Conservation (phyloP, 2,888 invertebrate species). For the Noctua fimbriata region DNA sequence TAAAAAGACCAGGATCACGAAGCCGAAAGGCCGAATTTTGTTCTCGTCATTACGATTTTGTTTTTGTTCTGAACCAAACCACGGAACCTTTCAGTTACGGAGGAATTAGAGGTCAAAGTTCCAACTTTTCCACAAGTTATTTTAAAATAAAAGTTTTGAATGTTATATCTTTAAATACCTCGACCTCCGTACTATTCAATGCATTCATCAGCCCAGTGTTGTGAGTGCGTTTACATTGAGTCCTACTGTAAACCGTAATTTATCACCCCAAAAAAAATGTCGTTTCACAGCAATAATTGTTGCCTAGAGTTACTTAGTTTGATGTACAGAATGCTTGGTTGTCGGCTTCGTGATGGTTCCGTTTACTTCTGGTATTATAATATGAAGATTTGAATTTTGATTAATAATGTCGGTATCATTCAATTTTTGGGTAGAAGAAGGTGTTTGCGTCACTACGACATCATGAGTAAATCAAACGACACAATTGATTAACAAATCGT, state of each 20-base stretch:
- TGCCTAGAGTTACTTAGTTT: not conserved
- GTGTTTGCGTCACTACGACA: not conserved
- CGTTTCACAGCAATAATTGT: not conserved
- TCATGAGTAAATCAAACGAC: slow-evolving; percentile 78
- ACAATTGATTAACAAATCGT: slow-evolving; percentile 88
- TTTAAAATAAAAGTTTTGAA: not conserved
- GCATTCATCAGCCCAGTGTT: not conserved
- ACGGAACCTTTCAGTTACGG: not conserved
- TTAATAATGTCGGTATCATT: not conserved
- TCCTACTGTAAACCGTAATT: not conserved
- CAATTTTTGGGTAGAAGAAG: not conserved
- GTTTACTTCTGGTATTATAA: not conserved
- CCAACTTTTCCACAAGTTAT: not conserved
- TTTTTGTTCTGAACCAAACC: too few species aligned
- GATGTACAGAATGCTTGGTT: not conserved
- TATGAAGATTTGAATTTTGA: not conserved
- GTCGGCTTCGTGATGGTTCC: not conserved
- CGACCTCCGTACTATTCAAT: not conserved
- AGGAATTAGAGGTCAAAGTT: too few species aligned
- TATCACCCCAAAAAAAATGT: not conserved
- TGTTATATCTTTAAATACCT: not conserved
- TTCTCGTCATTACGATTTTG: not conserved
- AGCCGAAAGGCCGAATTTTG: not conserved
- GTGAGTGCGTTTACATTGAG: not conserved
- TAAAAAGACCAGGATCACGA: not conserved